These are phyloP conservation scores for Epirrita christyi DNA, from an alignment of 2,888 invertebrate genomes.

Conservation along the genomic window DNA sequence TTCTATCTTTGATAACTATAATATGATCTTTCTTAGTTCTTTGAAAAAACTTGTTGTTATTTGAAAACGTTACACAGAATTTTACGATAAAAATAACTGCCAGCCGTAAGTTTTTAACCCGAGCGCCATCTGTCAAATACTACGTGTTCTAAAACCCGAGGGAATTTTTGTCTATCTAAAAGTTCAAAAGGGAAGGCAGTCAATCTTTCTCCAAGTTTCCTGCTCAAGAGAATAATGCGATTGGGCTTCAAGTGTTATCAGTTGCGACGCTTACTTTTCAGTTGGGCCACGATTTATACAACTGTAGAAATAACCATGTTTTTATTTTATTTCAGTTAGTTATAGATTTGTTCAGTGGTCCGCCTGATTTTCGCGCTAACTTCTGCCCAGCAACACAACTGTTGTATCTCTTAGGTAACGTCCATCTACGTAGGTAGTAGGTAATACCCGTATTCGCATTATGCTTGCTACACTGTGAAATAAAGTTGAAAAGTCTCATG, in stretches of 20 bases:
- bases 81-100: not conserved
- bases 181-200: slow-evolving; percentile 32
- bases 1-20: too few relatives aligned
- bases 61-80: not conserved
- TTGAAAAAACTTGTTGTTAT: too few relatives aligned
- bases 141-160: slow-evolving; percentile 8
- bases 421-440: too few relatives aligned
- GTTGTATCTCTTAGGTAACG: too few relatives aligned
- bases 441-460: too few relatives aligned
- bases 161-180: slow-evolving; percentile 28
- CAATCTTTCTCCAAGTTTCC: slow-evolving; percentile 30
- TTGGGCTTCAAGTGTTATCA: slow-evolving; percentile 38
- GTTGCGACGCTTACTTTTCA: slow-evolving; percentile 29
- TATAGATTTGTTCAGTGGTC: too few relatives aligned
- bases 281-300: slow-evolving; percentile 32
- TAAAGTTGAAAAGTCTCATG: too few relatives aligned
- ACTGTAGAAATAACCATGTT: not conserved
- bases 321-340: not conserved
- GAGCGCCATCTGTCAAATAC: slow-evolving; percentile 12
- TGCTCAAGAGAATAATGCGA: slow-evolving; percentile 35
- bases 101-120: not conserved
- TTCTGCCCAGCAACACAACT: too few relatives aligned
- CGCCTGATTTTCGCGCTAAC: too few relatives aligned
- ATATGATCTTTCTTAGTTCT: too few relatives aligned
- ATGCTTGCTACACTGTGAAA: too few relatives aligned